A percentile compares a stretch with the other conserved stretches of the same genome.
Evolutionary conservation across 2,888 invertebrate genomes (phyloP).

Genomic region (Cryptocephalus moraei): DNA sequence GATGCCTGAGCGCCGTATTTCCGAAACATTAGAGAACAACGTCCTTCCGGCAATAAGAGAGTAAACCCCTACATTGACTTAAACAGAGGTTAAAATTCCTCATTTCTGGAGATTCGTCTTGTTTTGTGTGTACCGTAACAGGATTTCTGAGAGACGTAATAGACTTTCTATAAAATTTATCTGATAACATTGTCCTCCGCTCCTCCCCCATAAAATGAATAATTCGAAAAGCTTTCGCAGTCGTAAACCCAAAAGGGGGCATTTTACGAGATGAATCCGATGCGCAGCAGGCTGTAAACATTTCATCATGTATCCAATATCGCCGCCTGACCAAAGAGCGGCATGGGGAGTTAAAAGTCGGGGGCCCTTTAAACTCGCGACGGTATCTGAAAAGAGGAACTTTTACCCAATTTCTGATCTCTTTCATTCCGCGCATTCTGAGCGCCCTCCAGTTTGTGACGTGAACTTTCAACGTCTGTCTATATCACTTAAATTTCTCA

Average conservation of each 20-base stretch:
- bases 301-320: slow-evolving; percentile 26
- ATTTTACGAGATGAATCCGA: slow-evolving; percentile 25
- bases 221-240: slow-evolving; percentile 8
- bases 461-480: slow-evolving; percentile 22
- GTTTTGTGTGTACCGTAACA: too few relatives aligned
- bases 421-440: slow-evolving; percentile 15
- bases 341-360: slow-evolving; percentile 15
- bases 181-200: too few relatives aligned
- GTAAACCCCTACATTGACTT: too few relatives aligned
- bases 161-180: too few relatives aligned
- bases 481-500: slow-evolving; percentile 24
- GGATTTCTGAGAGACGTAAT: too few relatives aligned
- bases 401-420: slow-evolving; percentile 22
- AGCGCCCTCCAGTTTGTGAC: slow-evolving; percentile 7
- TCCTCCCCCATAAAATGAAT: too few relatives aligned
- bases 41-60: too few relatives aligned
- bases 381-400: slow-evolving; percentile 17
- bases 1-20: too few relatives aligned
- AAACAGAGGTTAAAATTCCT: too few relatives aligned
- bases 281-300: slow-evolving; percentile 25
- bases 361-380: slow-evolving; percentile 8
- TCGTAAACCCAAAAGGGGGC: slow-evolving; percentile 22
- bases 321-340: slow-evolving; percentile 18
- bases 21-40: too few relatives aligned
- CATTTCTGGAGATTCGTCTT: too few relatives aligned